Base-by-base conservation (phyloP, 2,888 invertebrate species). In the Alloscopus bannaensis region DNA sequence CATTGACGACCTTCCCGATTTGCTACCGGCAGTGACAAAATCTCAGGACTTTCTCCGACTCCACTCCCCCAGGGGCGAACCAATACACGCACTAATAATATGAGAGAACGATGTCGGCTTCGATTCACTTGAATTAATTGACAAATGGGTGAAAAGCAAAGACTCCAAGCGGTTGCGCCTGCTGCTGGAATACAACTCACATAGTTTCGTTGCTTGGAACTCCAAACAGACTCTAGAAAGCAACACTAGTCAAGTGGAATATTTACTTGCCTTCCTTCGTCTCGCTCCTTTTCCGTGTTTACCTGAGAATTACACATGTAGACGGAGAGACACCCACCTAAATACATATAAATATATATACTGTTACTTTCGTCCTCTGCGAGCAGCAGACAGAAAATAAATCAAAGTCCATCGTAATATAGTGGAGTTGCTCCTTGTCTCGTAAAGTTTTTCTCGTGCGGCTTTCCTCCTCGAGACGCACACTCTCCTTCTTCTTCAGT, bases 351-450 rank as follows among this genome's bases (percentile, higher is more conserved):
- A 11, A 50, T n/a, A n/a, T n/a, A n/a, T n/a, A n/a, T n/a, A n/a
- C n/a, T n/a, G n/a, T n/a, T n/a, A n/a, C n/a, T n/a, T n/a, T n/a
- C n/a, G n/a, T n/a, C n/a, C n/a, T n/a, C n/a, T n/a, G n/a, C n/a
- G n/a, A n/a, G n/a, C n/a, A 42, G 69, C 20, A 57, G 69, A 69
- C 69, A 70, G 59, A 45, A 70, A 70, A 70, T 70, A 70, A 70
- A 70, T 70, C 69, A 70, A 59, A 45, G 69, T 57, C 26, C 57
- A 57, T 45, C 20, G 31, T 70, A 70, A 70, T 70, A n/a, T n/a
- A 59, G 59, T 59, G 26, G 29, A 59, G 31, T 59, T 22, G 18
- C 59, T 59, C n/a, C 59, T n/a, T 31, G 59, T 59, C 59, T 59
- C 59, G 18, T 59, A 29, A 59, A 59, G n/a, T 59, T 59, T 31